These are phyloP conservation scores for Myotis davidii DNA, from an alignment of 2,113 vertebrate genomes.

Conservation along the genomic window DNA sequence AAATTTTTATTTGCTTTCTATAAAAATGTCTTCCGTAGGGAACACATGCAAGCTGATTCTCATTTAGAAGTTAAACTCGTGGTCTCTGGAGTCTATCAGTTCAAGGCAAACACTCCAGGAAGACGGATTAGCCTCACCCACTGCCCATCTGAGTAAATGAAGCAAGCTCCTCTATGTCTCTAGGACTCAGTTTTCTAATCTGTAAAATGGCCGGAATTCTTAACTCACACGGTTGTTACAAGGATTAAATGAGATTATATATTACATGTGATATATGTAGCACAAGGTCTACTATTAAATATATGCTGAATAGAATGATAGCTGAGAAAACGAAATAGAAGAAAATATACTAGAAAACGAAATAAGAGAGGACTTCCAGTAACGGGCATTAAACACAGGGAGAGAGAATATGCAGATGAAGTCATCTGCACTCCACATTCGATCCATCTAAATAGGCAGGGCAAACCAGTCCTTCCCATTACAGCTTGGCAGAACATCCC, in stretches of 20 bases:
- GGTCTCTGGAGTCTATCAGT: neutral
- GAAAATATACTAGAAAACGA: conserved; percentile 19
- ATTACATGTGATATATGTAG: neutral
- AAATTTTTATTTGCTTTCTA: conserved; percentile 24
- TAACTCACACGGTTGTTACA: neutral
- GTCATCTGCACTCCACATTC: neutral
- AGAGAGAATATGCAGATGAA: neutral
- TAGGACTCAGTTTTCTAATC: conserved; percentile 27
- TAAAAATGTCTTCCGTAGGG: neutral
- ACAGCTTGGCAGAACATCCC: neutral
- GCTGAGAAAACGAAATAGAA: conserved; percentile 12
- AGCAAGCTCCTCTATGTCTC: neutral
- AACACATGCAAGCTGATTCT: neutral
- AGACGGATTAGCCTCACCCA: neutral
- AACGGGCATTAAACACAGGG: neutral
- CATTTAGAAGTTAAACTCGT: neutral
- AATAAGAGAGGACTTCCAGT: neutral
- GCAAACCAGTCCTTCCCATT: neutral
- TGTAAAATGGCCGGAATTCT: conserved; percentile 25
- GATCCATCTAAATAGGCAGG: neutral
- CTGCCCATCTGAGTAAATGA: neutral
- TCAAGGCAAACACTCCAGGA: neutral
- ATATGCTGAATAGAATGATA: neutral
- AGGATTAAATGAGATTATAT: neutral
- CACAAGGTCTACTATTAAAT: neutral